Percentiles rank a stretch among this genome's conserved stretches.
phyloP scores from a whole-genome alignment of 2,113 vertebrate species.

The Nicator chloris region DNA sequence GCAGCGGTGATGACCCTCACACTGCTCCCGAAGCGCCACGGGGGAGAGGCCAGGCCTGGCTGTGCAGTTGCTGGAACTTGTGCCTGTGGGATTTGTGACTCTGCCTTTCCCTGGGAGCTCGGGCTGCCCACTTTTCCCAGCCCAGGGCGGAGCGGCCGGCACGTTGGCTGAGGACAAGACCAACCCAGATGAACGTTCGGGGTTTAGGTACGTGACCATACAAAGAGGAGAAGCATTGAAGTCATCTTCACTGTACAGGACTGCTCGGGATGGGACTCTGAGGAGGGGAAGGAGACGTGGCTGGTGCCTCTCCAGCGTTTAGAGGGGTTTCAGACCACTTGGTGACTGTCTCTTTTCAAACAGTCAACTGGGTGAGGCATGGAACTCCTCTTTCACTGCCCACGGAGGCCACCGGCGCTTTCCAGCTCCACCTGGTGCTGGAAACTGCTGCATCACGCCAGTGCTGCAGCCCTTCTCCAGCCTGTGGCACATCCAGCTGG shows the following conservation, averaged over 20 bases:
- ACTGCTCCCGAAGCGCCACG: not conserved
- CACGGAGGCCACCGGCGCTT: not conserved
- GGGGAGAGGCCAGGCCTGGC: not conserved
- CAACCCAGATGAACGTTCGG: not conserved
- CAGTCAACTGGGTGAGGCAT: not conserved
- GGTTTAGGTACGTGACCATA: slow-evolving; percentile 48
- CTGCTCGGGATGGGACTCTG: slow-evolving; percentile 13
- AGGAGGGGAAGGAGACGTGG: not conserved
- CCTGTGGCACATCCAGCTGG: not conserved
- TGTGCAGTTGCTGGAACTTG: not conserved
- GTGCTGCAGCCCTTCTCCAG: not conserved
- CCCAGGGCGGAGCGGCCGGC: fast-evolving
- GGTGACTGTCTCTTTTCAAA: not conserved
- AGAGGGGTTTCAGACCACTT: not conserved
- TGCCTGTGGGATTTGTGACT: not conserved
- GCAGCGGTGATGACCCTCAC: slow-evolving; percentile 81
- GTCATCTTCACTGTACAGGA: slow-evolving; percentile 58
- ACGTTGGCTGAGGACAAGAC: not conserved
- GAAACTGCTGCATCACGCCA: not conserved
- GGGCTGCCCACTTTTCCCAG: not conserved
- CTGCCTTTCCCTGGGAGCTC: not conserved
- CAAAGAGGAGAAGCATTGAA: slow-evolving; percentile 23
- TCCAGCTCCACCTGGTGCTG: not conserved
- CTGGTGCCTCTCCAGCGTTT: not conserved
- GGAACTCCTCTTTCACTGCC: not conserved